Conservation (phyloP, 2,797 vertebrate genomes). For the Liparis tanakae region DNA sequence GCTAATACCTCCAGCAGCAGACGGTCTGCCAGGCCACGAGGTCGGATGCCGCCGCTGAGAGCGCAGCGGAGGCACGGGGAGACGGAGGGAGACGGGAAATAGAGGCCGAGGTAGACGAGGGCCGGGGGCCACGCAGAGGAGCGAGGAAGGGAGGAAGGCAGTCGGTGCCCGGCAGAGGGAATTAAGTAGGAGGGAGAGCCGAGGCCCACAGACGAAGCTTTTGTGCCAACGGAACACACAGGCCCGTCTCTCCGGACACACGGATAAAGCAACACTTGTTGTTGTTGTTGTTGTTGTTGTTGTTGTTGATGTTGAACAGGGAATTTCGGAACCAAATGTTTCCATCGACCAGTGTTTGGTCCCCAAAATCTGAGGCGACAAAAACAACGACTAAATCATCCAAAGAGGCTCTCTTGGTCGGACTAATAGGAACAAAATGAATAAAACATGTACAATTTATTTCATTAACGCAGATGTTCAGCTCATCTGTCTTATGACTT, state of each 20-base stretch:
- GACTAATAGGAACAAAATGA: too few species aligned
- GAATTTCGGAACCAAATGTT: conserved; percentile 34
- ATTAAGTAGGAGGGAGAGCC: conserved; percentile 45
- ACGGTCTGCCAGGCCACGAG: conserved; percentile 56
- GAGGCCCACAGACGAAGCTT: conserved; percentile 64
- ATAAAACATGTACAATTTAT: too few species aligned
- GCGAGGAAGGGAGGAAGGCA: conserved; percentile 53
- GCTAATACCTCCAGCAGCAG: conserved; percentile 66
- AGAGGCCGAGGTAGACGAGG: conserved; percentile 49
- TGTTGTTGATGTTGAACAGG: conserved; percentile 42
- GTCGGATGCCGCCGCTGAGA: conserved; percentile 46
- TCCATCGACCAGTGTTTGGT: conserved; percentile 15
- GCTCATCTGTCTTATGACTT: neutral
- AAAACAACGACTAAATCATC: neutral
- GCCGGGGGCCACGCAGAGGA: conserved; percentile 31
- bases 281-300: conserved; percentile 52
- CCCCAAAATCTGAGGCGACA: neutral
- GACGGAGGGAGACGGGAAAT: conserved; percentile 25
- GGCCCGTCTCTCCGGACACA: conserved; percentile 44
- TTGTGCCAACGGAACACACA: conserved; percentile 58
- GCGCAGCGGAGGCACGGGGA: conserved; percentile 13
- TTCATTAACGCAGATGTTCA: neutral
- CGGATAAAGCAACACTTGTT: conserved; percentile 56
- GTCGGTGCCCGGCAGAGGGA: conserved; percentile 60
- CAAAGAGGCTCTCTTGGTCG: too few species aligned